Evolutionary conservation across 2,888 invertebrate genomes (phyloP).

Genomic region (Empis stercorea): DNA sequence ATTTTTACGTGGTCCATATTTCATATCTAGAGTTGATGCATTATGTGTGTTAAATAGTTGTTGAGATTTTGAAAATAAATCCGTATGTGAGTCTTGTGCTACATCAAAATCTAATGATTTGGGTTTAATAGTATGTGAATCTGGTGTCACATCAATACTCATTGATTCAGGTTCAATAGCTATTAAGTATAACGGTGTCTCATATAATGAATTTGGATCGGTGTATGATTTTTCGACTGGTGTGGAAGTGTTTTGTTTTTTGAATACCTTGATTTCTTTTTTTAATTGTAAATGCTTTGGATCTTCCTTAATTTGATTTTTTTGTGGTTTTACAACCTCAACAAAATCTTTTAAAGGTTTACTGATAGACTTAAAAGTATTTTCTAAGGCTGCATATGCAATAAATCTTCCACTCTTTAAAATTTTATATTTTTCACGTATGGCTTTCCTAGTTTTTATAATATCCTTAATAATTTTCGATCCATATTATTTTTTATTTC

Average conservation of each 20-base stretch:
- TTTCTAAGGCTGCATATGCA: neutral
- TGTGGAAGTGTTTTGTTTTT: no score
- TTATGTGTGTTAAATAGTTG: neutral
- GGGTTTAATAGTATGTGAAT: no score
- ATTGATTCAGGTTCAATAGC: no score
- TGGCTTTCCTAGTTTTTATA: conserved; percentile 3
- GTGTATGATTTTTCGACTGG: no score
- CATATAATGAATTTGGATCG: no score
- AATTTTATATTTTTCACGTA: neutral
- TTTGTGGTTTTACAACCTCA: neutral
- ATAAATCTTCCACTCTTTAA: neutral
- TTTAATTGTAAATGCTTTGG: no score
- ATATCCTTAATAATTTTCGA: conserved; percentile 1
- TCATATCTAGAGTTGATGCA: neutral
- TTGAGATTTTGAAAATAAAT: neutral
- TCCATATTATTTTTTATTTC: neutral
- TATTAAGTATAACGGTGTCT: no score
- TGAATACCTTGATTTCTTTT: no score
- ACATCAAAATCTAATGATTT: neutral
- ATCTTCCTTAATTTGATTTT: no score
- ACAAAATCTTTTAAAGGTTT: neutral
- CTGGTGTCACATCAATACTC: no score
- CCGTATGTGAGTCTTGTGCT: neutral
- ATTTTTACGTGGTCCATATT: neutral
- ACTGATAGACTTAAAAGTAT: neutral